Base-by-base conservation (phyloP, 2,113 vertebrate genomes). In the Balaeniceps rex region DNA sequence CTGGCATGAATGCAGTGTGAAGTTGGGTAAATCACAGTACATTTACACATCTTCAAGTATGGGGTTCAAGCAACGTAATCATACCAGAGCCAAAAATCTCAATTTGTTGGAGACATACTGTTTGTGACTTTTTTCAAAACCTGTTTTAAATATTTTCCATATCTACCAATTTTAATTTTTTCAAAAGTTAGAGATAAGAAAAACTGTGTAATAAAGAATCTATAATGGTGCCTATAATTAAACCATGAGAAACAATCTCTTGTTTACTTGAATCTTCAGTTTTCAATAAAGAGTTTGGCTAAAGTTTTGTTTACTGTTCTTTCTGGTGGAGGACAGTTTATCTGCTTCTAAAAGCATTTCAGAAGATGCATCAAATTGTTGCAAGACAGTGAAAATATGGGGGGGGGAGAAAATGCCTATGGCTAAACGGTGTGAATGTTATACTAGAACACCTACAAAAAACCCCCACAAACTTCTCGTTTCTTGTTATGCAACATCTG, bases 401-500 rank as follows among this genome's bases (percentile, higher is more conserved):
- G 19, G 7, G 11, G 9, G 26, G 17, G 36, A 93, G 64, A 84
- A 84, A 89, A 82, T 79, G 36, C 60, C 31, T 34, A 5, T 82
- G 40, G 22, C 17, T 88, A 61, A 66, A 61, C 29, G n/a, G 2
- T 49, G 18, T 68, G 47, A 60, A 40, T 3, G 1, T 86, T 96
- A 83, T 80, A n/a, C 42, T 72, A 64, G 57, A 89, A 82, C 5
- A 7, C 15, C 31, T 83, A 52, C n/a, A 15, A 61, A 68, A 63
- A 75, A 55, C 0, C 0, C 0, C 29, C 16, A 19, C 18, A 6
- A 77, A 31, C 15, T 54, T 85, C 29, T 85, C 16, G 4, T 51
- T 90, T 76, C 25, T 70, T 60, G 4, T 64, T 66, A 16, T n/a
- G 26, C 86, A 79, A 26, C 82, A 40, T 28, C 15, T 87, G 36